Evolutionary conservation across 2,888 invertebrate species (phyloP).

Genomic region (Tribolium freemani): DNA sequence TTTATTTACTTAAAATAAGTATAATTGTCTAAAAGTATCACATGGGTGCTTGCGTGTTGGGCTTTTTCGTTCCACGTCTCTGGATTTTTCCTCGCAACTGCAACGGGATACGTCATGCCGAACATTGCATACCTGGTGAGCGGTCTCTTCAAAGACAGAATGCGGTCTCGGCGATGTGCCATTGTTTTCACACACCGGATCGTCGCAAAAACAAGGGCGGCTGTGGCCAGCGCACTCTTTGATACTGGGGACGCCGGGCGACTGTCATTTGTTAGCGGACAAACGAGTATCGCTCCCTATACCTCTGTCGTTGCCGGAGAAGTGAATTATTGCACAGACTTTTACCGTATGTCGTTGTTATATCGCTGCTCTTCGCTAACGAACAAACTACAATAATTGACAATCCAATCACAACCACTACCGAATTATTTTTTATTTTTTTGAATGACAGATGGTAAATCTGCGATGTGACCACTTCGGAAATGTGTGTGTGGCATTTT

Average conservation of each 20-base stretch:
- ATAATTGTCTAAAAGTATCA: too few relatives aligned
- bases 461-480: not conserved
- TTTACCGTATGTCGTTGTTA: slow-evolving; percentile 26
- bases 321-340: slow-evolving; percentile 54
- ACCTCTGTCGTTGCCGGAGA: slow-evolving; percentile 41
- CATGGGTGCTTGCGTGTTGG: not conserved
- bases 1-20: too few relatives aligned
- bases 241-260: slow-evolving; percentile 61
- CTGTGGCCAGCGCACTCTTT: slow-evolving; percentile 64
- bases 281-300: slow-evolving; percentile 61
- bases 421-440: not conserved
- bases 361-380: slow-evolving; percentile 17
- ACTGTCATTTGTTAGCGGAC: slow-evolving; percentile 64
- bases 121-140: slow-evolving; percentile 59
- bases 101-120: slow-evolving; percentile 41
- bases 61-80: slow-evolving; percentile 25
- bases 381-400: slow-evolving; percentile 12
- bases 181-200: slow-evolving; percentile 69
- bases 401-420: slow-evolving; percentile 26
- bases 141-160: slow-evolving; percentile 66
- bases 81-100: slow-evolving; percentile 29
- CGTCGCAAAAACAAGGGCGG: slow-evolving; percentile 66
- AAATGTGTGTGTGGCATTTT: not conserved
- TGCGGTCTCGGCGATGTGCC: slow-evolving; percentile 67
- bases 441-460: not conserved